Evolutionary conservation across 1,140 invertebrate genomes (phyloP), one percentile per base, ranked within the genome.

Genomic region (Cryptotermes secundus): DNA sequence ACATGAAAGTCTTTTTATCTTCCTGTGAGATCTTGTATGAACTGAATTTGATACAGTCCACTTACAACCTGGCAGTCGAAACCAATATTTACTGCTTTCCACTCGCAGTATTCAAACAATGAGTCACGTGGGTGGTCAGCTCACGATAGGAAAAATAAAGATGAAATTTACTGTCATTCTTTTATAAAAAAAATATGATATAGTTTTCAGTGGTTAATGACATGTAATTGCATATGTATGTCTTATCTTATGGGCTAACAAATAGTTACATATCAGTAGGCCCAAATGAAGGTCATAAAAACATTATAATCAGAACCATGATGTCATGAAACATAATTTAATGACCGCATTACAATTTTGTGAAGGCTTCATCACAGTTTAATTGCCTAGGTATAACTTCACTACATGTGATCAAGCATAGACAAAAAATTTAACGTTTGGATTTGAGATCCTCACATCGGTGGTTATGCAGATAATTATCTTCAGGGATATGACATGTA

Each of bases 61-160:
- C 59, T 72, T 72, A 3, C 45, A 19, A 49, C 26, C 59, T 14
- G 1, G n/a, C 59, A 72, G n/a, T 10, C n/a, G 16, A 72, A n/a
- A 72, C 59, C 59, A 72, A n/a, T 72, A 72, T 72, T 72, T 72
- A 72, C 59, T 72, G 59, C n/a, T n/a, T 6, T 12, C 59, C n/a
- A 10, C 26, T 72, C 59, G 9, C 0, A 72, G 6, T 31, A 16
- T 31, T 72, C 26, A 10, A 72, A 72, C 59, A 72, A 31, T 72
- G 59, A 31, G 0, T 72, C 26, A 72, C 59, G 6, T 72, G 59
- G 59, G 59, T 72, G 59, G 59, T 31, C 59, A n/a, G n/a, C 14
- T n/a, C 59, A 72, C 59, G 59, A 72, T 31, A 26, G 0, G 0
- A 72, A 26, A 26, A 3, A 31, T 72, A 72, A 72, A 3, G n/a